Evolutionary conservation across 30 jellyfish, hydroid and myxozoan species (phyloP), one percentile per base, ranked within the genome.

Genomic region (Nemopilema nomurai): DNA sequence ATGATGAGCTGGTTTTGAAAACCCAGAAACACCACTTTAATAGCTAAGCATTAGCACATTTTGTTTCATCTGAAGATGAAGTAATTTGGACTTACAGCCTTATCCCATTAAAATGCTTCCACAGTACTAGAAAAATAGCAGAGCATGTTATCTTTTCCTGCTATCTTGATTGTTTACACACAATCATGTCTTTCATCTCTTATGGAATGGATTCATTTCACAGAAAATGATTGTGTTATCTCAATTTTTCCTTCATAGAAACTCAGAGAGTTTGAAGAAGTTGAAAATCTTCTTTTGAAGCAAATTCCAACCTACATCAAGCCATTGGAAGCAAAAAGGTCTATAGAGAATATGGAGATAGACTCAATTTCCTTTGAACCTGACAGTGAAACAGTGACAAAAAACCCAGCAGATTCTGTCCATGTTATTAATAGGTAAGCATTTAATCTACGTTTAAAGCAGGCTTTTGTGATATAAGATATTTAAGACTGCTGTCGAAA

Each of bases 301-400:
- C 73, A 68, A 52, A 57, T 63, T 20, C 87, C 93, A 29, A 1
- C 87, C 0, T 84, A 84, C 65, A 49, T 84, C 17, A 32, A 84
- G 32, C 87, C 87, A 1, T 18, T 24, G 17, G 74, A 51, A 19
- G 83, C 82, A 73, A 18, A 4, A 28, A 1, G 0, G 28, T 50
- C 51, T 8, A 9, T 65, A 32, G 25, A 4, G 16, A 23, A 29
- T 20, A 31, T 13, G 20, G 19, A 0, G 1, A 75, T 72, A 57
- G 29, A 70, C 17, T 74, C 76, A 16, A 20, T 20, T 17, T 18
- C 83, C 8, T 49, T 73, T 69, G 71, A 67, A 31, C 79, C 70
- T 8, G 25, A 50, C 18, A 79, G 74, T 18, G 19, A 4, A 24
- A 62, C 49, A 18, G 26, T 18, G 64, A 21, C 9, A 49, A 67